Evolutionary conservation across 2,113 vertebrate species (phyloP).

Genomic region (Grallaria varia): DNA sequence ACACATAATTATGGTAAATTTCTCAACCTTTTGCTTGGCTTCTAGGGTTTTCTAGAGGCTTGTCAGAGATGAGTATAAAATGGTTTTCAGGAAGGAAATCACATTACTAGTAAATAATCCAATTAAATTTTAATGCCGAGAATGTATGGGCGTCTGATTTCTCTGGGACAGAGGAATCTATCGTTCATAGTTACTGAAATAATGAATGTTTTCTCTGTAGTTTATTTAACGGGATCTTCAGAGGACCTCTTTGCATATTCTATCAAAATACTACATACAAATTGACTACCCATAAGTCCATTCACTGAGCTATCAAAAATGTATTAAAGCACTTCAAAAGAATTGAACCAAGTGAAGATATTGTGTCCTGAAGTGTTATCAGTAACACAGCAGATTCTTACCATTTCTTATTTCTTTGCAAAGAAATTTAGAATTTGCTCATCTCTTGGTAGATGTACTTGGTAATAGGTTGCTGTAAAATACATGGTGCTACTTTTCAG

Average conservation of each 20-base stretch:
- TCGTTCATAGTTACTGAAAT: background rate
- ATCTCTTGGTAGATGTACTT: background rate
- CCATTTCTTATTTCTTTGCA: background rate
- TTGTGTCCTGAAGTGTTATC: background rate
- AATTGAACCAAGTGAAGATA: background rate
- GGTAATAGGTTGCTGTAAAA: background rate
- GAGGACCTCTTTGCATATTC: conserved; percentile 19
- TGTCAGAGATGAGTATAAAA: background rate
- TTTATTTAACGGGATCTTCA: conserved; percentile 34
- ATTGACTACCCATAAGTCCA: conserved; percentile 1
- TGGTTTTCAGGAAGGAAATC: conserved; percentile 1
- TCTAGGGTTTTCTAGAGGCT: background rate
- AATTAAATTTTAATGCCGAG: conserved; percentile 8
- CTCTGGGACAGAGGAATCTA: background rate
- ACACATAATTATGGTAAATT: background rate
- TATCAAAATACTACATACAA: background rate
- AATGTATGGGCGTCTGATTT: background rate
- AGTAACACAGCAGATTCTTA: background rate
- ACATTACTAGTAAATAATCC: background rate
- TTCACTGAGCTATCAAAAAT: conserved; percentile 23
- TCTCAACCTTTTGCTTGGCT: background rate
- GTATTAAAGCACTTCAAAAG: background rate
- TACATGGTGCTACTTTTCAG: background rate
- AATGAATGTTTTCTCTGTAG: conserved; percentile 8
- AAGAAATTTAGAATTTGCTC: background rate